Conservation (phyloP, 2,797 vertebrate species). For the Liasis olivaceus region DNA sequence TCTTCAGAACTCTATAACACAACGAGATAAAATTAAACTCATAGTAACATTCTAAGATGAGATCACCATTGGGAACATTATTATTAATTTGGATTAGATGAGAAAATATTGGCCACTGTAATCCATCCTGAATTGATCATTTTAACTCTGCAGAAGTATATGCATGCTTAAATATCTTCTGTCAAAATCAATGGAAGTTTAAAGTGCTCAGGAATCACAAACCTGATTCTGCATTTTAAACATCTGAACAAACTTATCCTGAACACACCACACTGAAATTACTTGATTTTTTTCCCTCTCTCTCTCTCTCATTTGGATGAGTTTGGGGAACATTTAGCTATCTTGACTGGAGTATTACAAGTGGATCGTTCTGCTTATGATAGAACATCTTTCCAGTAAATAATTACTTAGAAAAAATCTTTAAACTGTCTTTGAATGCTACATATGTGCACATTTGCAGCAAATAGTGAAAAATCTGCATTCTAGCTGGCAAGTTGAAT, state of each 20-base stretch:
- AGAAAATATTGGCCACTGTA: not conserved
- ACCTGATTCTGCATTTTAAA: not conserved
- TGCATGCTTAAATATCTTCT: not conserved
- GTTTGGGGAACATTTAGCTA: not conserved
- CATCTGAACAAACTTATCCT: not conserved
- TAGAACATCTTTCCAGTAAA: not conserved
- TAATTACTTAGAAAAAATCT: slow-evolving; percentile 1
- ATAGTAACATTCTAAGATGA: not conserved
- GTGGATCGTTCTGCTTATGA: not conserved
- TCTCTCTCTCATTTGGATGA: not conserved
- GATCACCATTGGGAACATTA: not conserved
- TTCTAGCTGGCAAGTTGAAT: slow-evolving; percentile 16
- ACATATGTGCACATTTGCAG: not conserved
- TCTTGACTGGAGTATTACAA: not conserved
- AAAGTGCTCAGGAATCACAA: not conserved
- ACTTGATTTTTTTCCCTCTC: not conserved
- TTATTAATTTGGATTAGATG: not conserved
- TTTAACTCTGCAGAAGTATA: not conserved
- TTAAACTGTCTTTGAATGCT: not conserved
- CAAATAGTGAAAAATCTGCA: slow-evolving; percentile 8
- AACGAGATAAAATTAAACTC: not conserved
- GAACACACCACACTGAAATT: not conserved
- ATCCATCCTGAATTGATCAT: not conserved
- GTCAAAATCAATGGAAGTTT: not conserved
- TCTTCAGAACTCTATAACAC: not conserved